Evolutionary conservation across 2,888 invertebrate species (phyloP).

Genomic region (Odiellus spinosus): DNA sequence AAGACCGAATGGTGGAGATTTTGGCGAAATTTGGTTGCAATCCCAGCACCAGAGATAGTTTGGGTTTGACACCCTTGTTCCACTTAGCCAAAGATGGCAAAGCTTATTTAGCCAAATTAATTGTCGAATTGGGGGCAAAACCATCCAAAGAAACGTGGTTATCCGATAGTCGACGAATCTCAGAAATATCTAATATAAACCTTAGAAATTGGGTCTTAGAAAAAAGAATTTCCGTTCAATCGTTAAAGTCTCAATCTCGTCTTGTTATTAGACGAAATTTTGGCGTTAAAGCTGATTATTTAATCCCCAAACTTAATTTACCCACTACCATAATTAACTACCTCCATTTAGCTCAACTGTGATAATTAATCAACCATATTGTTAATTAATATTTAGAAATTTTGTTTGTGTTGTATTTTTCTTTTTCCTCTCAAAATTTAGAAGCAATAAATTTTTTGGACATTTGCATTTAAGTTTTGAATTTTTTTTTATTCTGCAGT

Average conservation of each 20-base stretch:
- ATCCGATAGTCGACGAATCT: neutral
- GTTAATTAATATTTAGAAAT: too few relatives aligned
- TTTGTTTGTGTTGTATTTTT: too few relatives aligned
- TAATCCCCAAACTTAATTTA: too few relatives aligned
- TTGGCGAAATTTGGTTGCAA: constrained; percentile 21
- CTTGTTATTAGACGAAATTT: too few relatives aligned
- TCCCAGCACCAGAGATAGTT: constrained; percentile 18
- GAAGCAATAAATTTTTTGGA: too few relatives aligned
- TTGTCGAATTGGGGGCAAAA: constrained; percentile 5
- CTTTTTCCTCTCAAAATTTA: too few relatives aligned
- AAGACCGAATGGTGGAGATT: constrained; percentile 13
- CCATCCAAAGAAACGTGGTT: neutral
- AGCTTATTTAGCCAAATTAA: constrained; percentile 3
- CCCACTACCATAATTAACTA: too few relatives aligned
- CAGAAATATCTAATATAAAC: constrained; percentile 1
- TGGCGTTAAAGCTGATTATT: too few relatives aligned
- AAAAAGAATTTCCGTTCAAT: neutral
- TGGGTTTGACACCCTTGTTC: constrained; percentile 22
- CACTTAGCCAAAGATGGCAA: constrained; percentile 18
- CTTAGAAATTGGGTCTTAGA: neutral
- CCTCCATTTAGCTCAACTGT: too few relatives aligned
- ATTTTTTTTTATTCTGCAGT: too few relatives aligned
- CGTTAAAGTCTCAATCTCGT: too few relatives aligned
- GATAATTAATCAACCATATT: neutral
- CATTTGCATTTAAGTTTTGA: too few relatives aligned